Evolutionary conservation across 2,888 invertebrate species (phyloP), one percentile per base, ranked within the genome.

Genomic region (Drosophila quinaria): DNA sequence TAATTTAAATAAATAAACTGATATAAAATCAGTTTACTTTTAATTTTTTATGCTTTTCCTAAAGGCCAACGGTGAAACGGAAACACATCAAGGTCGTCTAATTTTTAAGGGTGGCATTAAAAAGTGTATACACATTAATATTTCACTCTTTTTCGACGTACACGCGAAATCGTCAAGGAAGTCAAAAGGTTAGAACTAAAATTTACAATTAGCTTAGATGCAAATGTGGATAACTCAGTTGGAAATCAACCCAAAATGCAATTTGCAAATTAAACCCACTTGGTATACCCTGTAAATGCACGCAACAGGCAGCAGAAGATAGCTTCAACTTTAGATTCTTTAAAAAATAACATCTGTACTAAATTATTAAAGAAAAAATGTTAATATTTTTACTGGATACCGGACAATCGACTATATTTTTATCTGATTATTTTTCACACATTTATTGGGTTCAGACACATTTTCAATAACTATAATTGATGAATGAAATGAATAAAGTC

Each of bases 171-270:
- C 55, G 35, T n/a, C 39, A 31, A 6, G 51, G 37, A 41, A 46
- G 52, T 42, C 44, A 22, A 76, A 79, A 74, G 80, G 63, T 80
- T 70, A 47, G 47, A 37, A 19, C 22, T 47, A 35, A 64, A 64
- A 59, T 51, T 51, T 70, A 70, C 76, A 76, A 79, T 76, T 62
- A 70, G 64, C 70, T 62, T n/a, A 79, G 69, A 76, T 79, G 75
- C 58, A 76, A 76, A 80, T 70, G 17, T 17, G 39, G 5, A 19
- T 8, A 60, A 15, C 33, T 54, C 51, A 19, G 35, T 49, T 42
- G 35, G 9, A 54, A 62, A 66, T 78, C 66, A 17, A 29, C 33
- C 44, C 56, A 61, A 39, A 31, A 15, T 56, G 54, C 29, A 62
- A 63, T 61, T 68, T 58, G 60, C 37, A 29, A 63, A 46, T 60